These are phyloP conservation scores for Paradisaea rubra DNA, from an alignment of 2,113 vertebrate species.

Conservation along the genomic window DNA sequence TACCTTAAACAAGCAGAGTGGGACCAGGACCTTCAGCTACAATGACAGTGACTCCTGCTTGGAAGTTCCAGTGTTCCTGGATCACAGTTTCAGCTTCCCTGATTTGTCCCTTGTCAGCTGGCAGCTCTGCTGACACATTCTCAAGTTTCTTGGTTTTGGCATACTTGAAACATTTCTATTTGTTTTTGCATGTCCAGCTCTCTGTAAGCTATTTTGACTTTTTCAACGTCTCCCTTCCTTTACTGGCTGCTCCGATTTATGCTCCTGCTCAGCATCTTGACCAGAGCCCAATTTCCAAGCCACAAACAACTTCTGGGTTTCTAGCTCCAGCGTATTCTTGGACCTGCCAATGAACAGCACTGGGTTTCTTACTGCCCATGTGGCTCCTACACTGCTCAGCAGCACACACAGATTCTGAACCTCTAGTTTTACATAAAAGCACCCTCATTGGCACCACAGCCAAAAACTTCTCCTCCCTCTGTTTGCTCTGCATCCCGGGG, in stretches of 20 bases:
- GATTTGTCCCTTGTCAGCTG: neutral
- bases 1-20: neutral
- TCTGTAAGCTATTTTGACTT: neutral
- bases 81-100: neutral
- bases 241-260: neutral
- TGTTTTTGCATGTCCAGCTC: neutral
- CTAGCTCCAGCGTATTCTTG: neutral
- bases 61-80: neutral
- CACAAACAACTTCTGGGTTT: neutral
- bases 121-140: neutral
- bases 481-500: neutral
- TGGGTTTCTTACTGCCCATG: neutral
- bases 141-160: slow-evolving; percentile 7
- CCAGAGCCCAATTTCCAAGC: neutral
- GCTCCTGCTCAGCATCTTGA: neutral
- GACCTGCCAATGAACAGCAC: neutral
- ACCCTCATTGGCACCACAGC: neutral
- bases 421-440: neutral
- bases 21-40: neutral
- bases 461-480: neutral
- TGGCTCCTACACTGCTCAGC: neutral
- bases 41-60: neutral
- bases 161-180: neutral
- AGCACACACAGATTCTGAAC: neutral
- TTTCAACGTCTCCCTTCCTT: neutral